Conservation (phyloP, 2,797 vertebrate species). For the Heterohyrax brucei region DNA sequence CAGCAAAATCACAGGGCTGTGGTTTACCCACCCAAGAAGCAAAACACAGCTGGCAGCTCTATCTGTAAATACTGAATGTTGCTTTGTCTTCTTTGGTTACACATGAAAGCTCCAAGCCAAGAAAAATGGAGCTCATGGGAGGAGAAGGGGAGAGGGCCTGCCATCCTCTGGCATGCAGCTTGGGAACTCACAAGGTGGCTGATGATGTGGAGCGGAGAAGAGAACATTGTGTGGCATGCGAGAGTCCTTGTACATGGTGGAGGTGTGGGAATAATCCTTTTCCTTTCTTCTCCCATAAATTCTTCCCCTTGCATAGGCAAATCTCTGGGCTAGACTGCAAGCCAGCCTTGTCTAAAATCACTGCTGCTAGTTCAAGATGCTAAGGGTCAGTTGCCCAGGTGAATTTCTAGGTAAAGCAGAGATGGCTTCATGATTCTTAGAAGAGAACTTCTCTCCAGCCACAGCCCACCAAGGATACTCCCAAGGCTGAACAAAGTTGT, state of each 20-base stretch:
- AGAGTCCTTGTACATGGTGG: rapidly evolving
- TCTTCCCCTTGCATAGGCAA: no score
- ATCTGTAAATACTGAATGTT: not conserved
- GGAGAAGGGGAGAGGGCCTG: not conserved
- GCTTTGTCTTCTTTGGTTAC: not conserved
- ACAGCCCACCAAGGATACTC: rapidly evolving
- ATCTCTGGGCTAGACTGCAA: rapidly evolving
- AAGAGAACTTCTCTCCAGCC: not conserved
- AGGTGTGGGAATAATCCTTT: rapidly evolving
- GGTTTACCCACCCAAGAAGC: not conserved
- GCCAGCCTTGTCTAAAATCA: rapidly evolving
- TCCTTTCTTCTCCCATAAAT: not conserved
- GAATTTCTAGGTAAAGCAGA: rapidly evolving
- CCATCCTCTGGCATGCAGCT: not conserved
- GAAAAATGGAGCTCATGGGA: not conserved
- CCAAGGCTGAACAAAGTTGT: not conserved
- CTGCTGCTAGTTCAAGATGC: rapidly evolving
- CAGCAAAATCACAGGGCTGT: not conserved
- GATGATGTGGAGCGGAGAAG: not conserved
- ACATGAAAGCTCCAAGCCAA: no score
- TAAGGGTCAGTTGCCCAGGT: rapidly evolving
- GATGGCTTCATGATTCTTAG: rapidly evolving
- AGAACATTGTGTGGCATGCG: not conserved
- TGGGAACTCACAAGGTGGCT: not conserved
- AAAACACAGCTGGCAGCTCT: not conserved